A percentile compares a stretch with the other conserved stretches of the same genome.
Evolutionary conservation across 2,888 invertebrate species (phyloP).

Genomic region (Lasioglossum zephyrum): DNA sequence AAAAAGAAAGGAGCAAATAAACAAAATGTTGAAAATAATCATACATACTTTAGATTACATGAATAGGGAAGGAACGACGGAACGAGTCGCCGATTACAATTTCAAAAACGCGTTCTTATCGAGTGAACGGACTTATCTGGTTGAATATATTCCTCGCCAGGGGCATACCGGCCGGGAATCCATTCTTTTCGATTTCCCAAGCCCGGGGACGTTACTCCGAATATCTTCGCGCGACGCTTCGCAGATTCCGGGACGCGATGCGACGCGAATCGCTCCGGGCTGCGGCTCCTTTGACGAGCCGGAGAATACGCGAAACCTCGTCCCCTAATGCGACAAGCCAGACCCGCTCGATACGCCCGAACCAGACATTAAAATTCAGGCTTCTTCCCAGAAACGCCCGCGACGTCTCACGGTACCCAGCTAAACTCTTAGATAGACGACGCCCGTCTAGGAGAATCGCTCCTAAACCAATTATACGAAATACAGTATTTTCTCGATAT

Average conservation of each 20-base stretch:
- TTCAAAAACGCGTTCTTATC: conserved; percentile 51
- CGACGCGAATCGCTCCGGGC: conserved; percentile 33
- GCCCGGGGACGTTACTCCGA: conserved; percentile 16
- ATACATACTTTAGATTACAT: too few relatives aligned
- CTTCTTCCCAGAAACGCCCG: background rate
- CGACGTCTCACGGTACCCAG: background rate
- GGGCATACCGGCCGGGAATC: conserved; percentile 15
- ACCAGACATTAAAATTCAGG: conserved; percentile 17
- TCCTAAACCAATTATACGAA: background rate
- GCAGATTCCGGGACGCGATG: conserved; percentile 25
- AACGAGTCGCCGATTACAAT: conserved; percentile 39
- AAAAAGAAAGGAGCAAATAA: too few relatives aligned
- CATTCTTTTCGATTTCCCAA: conserved; percentile 52
- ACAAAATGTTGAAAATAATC: too few relatives aligned
- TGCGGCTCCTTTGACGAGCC: conserved; percentile 11
- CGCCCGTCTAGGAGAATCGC: background rate
- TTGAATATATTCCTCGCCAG: conserved; percentile 50
- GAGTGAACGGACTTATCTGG: conserved; percentile 42
- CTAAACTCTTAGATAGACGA: background rate
- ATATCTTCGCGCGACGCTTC: conserved; percentile 35
- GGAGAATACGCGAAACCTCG: conserved; percentile 19
- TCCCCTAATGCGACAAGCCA: conserved; percentile 15
- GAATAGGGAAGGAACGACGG: background rate
- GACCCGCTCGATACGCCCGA: background rate
- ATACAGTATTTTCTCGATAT: background rate